Evolutionary conservation across 2,113 vertebrate species (phyloP).

Genomic region (Carassius auratus): DNA sequence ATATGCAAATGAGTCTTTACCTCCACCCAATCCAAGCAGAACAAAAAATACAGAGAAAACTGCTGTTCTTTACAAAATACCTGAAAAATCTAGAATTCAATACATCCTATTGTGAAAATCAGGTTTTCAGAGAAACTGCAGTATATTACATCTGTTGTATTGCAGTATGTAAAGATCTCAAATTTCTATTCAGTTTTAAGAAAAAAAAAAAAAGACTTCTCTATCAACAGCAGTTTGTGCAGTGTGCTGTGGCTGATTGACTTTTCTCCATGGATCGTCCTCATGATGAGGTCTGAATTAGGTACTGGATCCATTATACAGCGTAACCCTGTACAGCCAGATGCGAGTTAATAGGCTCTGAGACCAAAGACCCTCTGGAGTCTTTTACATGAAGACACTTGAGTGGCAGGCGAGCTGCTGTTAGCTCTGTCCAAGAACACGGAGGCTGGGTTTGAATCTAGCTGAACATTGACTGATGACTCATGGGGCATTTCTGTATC

Average conservation of each 20-base stretch:
- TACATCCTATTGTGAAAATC: no score
- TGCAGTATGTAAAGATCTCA: no score
- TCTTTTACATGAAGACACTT: slow-evolving; percentile 48
- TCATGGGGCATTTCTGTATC: slow-evolving; percentile 64
- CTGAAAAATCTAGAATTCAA: no score
- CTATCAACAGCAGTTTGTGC: not conserved
- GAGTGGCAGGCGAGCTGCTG: slow-evolving; percentile 22
- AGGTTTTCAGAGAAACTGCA: no score
- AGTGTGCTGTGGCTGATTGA: not conserved
- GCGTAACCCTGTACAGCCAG: slow-evolving; percentile 27
- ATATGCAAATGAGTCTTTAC: no score
- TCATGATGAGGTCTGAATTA: slow-evolving; percentile 43
- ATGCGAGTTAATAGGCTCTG: slow-evolving; percentile 52
- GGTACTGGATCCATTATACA: slow-evolving; percentile 38
- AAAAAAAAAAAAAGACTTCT: no score
- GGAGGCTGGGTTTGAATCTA: slow-evolving; percentile 23
- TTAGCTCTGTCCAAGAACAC: slow-evolving; percentile 36
- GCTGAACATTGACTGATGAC: slow-evolving; percentile 48
- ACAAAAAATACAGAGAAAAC: no score
- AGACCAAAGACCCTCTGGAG: slow-evolving; percentile 42
- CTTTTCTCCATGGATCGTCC: not conserved
- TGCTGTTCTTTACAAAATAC: no score
- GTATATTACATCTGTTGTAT: not conserved
- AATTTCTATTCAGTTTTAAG: no score
- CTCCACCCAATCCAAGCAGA: no score